Base-by-base conservation (phyloP, 1,140 invertebrate species). In the Pseudomyrmex concolor region DNA sequence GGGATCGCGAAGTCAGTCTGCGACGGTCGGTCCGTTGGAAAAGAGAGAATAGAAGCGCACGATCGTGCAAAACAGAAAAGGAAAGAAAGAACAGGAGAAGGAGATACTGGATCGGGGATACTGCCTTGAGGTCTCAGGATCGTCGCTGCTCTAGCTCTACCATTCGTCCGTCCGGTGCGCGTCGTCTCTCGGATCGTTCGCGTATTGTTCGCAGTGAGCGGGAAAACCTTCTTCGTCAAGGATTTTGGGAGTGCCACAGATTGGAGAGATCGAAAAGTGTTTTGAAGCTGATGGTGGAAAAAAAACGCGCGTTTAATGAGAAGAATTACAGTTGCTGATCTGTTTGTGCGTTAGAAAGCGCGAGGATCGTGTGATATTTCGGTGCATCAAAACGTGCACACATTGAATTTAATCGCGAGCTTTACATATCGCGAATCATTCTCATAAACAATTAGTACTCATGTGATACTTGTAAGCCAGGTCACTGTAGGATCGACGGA, bases 1-100 rank as follows among this genome's bases (percentile, higher is more conserved):
- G 87, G 90, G 90, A 92, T 90, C 90, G 89, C 80, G 62, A 73
- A 93, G 90, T 91, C 91, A 94, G 92, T 94, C 86, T 80, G 90
- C 89, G 86, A 89, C 89, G 84, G 89, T 89, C 86, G 76, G 88
- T 89, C 87, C 77, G 74, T 34, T 86, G 86, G 84, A 86, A 86
- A 89, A 90, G 66, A 62, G 62, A 85, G 84, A 72, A 63, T 84
- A 83, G 62, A 74, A 13, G 17, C 51, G 57, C 73, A 45, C 64
- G 59, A 85, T 22, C 48, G 34, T 60, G 45, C 48, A 17, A 10
- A 50, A 34, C 34, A 48, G 19, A 74, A 54, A 60, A 68, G 66
- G 51, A 74, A 57, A 55, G 51, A 72, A 13, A 54, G 64, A 43
- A 50, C 13, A 34, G 48, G 55, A 60, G 67, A 57, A 87, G 85